Evolutionary conservation across 1,140 invertebrate species (phyloP).

Genomic region (Lanistes nyassanus): DNA sequence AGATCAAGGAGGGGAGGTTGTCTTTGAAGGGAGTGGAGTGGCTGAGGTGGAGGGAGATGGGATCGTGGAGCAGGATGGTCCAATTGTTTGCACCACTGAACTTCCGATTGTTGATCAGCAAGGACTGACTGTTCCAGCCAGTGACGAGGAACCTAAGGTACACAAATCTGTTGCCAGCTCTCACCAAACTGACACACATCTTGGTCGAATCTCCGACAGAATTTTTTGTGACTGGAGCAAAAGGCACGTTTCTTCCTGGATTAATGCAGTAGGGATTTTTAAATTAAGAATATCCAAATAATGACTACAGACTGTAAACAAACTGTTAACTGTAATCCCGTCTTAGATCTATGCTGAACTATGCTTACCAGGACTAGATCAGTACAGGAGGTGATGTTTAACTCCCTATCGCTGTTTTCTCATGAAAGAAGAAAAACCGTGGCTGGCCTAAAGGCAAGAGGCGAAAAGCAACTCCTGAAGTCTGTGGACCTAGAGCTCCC

Average conservation of each 20-base stretch:
- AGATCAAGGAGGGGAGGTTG: conserved; percentile 11
- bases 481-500: conserved; percentile 71
- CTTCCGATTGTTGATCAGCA: conserved; percentile 10
- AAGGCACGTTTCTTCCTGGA: no score
- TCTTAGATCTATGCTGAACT: neutral
- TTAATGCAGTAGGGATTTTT: neutral
- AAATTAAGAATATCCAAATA: neutral
- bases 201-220: no score
- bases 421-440: conserved; percentile 69
- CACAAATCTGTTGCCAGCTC: neutral
- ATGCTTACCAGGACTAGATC: neutral
- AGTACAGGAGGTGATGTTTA: neutral
- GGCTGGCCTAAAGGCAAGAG: conserved; percentile 75
- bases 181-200: no score
- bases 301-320: neutral
- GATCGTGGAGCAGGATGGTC: neutral
- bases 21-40: neutral
- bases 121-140: conserved; percentile 8
- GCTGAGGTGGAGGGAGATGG: conserved; percentile 5
- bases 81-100: conserved; percentile 6
- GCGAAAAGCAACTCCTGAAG: conserved; percentile 69
- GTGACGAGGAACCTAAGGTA: conserved; percentile 22
- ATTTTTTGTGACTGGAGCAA: no score
- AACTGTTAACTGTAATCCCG: neutral
- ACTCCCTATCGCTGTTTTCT: conserved; percentile 1